Conservation (phyloP, 2,113 vertebrate species). For the Triplophysa dalaica region DNA sequence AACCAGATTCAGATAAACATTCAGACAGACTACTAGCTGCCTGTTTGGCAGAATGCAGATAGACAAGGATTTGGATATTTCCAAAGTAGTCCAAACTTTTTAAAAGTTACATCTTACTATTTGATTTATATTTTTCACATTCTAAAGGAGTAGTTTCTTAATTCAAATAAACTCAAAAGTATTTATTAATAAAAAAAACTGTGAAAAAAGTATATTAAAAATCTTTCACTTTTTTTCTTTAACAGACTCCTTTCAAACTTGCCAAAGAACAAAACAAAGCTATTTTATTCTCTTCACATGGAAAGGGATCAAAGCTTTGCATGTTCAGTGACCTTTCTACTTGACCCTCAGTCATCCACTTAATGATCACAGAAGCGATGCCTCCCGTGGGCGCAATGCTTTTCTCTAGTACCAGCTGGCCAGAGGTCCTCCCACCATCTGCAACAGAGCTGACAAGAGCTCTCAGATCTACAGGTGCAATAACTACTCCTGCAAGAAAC, state of each 20-base stretch:
- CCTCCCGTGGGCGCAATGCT: slow-evolving; percentile 57
- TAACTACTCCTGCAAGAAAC: slow-evolving; percentile 21
- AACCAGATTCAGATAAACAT: slow-evolving; percentile 38
- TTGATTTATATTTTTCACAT: not conserved
- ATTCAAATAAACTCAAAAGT: too few relatives aligned
- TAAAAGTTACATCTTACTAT: slow-evolving; percentile 6
- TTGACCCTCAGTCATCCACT: slow-evolving; percentile 47
- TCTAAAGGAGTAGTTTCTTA: not conserved
- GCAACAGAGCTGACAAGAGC: slow-evolving; percentile 33
- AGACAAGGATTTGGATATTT: slow-evolving; percentile 17
- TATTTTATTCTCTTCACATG: not conserved
- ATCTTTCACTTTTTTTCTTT: too few relatives aligned
- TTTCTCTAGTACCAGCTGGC: slow-evolving; percentile 34
- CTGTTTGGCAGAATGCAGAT: not conserved
- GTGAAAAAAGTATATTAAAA: too few relatives aligned
- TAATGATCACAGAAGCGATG: slow-evolving; percentile 65
- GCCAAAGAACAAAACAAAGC: too few relatives aligned
- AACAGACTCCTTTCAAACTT: too few relatives aligned
- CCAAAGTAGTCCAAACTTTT: slow-evolving; percentile 24
- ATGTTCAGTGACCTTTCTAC: slow-evolving; percentile 47
- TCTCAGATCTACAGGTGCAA: slow-evolving; percentile 26
- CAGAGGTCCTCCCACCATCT: slow-evolving; percentile 53
- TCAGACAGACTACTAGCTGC: slow-evolving; percentile 24
- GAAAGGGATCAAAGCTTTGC: slow-evolving; percentile 44
- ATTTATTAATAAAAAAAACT: too few relatives aligned